phyloP scores from a whole-genome alignment of 2,888 invertebrate species.

The Agriopis marginaria region DNA sequence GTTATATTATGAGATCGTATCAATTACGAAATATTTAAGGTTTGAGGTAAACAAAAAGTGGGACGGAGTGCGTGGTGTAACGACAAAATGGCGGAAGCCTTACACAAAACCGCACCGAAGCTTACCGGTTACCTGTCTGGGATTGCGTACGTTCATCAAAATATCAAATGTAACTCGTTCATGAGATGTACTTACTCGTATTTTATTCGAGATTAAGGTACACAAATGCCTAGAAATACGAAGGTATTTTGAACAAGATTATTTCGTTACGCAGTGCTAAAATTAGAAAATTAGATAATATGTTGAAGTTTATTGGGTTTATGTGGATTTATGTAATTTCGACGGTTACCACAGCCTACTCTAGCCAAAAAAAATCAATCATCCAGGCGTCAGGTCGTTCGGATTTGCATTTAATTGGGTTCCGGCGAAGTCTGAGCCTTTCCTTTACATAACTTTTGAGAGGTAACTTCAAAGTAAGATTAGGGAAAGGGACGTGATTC shows the following conservation, averaged over 20 bases:
- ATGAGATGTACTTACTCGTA: conserved; percentile 5
- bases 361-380: conserved; percentile 24
- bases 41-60: conserved; percentile 18
- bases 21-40: neutral
- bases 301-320: neutral
- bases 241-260: neutral
- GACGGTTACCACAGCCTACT: conserved; percentile 16
- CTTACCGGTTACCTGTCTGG: conserved; percentile 32
- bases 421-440: conserved; percentile 30
- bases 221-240: neutral
- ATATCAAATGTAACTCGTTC: conserved; percentile 14
- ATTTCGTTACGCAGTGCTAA: neutral
- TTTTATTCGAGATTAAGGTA: neutral
- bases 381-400: conserved; percentile 20
- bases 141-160: conserved; percentile 17
- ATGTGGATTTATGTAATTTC: conserved; percentile 5
- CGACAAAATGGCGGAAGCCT: conserved; percentile 38
- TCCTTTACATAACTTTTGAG: conserved; percentile 35
- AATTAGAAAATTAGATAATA: neutral
- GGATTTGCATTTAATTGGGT: conserved; percentile 41
- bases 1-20: neutral
- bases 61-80: conserved; percentile 14
- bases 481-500: conserved; percentile 36
- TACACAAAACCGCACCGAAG: conserved; percentile 34
- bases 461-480: conserved; percentile 40